Conservation (phyloP, 1,140 invertebrate genomes). For the Aplysia californica region DNA sequence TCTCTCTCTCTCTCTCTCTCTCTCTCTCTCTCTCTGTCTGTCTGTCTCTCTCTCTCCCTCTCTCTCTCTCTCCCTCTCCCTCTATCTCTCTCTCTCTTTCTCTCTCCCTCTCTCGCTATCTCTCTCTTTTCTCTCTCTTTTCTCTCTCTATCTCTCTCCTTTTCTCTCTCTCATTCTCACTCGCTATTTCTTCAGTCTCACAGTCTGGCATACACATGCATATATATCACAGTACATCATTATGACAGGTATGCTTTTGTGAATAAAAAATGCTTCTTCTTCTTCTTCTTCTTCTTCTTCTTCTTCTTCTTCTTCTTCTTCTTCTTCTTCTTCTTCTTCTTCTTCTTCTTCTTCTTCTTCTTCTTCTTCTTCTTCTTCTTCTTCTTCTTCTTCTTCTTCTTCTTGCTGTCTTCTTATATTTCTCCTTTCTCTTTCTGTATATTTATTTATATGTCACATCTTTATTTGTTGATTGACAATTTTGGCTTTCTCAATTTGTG, state of each 20-base stretch:
- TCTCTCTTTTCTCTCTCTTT: no score
- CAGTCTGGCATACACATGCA: no score
- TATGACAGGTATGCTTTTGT: no score
- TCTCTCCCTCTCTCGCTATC: neutral
- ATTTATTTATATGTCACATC: no score
- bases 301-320: neutral
- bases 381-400: neutral
- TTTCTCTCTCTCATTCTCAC: no score
- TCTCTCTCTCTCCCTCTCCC: neutral
- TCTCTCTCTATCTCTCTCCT: no score
- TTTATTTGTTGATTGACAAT: no score
- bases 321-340: neutral
- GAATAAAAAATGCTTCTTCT: no score
- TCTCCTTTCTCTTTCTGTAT: no score
- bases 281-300: neutral
- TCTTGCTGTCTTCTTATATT: neutral
- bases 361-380: neutral
- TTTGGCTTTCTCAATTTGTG: no score
- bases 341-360: neutral
- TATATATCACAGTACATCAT: no score
- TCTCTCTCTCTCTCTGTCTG: neutral
- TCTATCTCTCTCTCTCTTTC: neutral
- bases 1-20: slow-evolving; percentile 9
- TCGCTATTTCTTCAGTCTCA: no score
- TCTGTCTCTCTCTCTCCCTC: neutral